phyloP scores from a whole-genome alignment of 2,888 invertebrate species.

The Ctena decussata region DNA sequence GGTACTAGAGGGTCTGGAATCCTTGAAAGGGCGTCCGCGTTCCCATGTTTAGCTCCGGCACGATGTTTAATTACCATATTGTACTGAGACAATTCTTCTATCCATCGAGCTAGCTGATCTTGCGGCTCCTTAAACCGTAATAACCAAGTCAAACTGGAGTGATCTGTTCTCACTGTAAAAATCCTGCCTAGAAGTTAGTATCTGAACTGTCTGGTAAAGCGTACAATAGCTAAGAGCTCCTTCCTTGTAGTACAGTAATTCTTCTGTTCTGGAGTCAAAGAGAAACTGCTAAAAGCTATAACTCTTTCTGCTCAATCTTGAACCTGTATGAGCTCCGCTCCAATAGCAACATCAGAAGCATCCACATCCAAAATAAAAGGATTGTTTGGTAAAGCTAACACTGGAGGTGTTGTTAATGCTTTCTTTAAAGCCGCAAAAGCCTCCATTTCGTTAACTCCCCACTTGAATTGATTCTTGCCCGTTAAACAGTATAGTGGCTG shows the following conservation, averaged over 20 bases:
- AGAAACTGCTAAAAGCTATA: background rate
- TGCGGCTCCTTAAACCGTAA: no score
- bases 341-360: background rate
- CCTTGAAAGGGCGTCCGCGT: background rate
- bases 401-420: background rate
- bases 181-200: background rate
- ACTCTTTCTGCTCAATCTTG: background rate
- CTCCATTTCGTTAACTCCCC: no score
- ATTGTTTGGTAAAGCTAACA: background rate
- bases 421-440: background rate
- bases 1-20: no score
- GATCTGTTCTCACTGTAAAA: constrained; percentile 5
- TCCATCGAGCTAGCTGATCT: constrained; percentile 10
- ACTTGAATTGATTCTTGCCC: background rate
- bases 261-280: background rate
- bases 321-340: background rate
- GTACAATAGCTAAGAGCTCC: background rate
- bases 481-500: no score
- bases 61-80: no score
- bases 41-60: no score
- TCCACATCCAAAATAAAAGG: background rate
- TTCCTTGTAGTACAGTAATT: background rate
- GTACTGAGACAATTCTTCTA: background rate
- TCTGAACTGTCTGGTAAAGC: no score
- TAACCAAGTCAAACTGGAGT: constrained; percentile 10